Percentiles rank a stretch among this genome's conserved stretches.
Conservation (phyloP, 1,140 invertebrate species). For the Formica exsecta region DNA sequence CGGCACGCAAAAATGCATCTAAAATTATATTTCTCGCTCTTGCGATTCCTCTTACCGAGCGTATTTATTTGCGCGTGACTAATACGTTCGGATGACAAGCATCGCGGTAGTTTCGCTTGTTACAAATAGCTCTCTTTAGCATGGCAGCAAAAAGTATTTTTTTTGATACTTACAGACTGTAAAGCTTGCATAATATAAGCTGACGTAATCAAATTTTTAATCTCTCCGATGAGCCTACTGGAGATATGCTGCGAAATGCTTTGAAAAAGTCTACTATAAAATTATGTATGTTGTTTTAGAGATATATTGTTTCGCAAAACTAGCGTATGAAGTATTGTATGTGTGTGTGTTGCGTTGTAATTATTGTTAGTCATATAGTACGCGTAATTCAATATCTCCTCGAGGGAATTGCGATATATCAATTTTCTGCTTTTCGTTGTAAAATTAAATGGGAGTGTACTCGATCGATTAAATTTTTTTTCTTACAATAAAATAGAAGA, state of each 20-base stretch:
- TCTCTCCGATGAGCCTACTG: background rate
- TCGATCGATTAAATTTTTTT: constrained; percentile 51
- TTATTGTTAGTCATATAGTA: background rate
- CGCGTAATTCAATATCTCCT: constrained; percentile 11
- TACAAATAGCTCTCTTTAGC: constrained; percentile 13
- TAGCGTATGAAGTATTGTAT: background rate
- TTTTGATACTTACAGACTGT: background rate
- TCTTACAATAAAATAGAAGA: constrained; percentile 48
- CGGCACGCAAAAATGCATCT: background rate
- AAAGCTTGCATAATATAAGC: background rate
- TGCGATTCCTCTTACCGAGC: background rate
- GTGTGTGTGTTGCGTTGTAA: background rate
- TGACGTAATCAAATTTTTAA: background rate
- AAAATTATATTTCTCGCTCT: constrained; percentile 4
- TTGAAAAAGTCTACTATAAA: background rate
- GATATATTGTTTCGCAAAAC: background rate
- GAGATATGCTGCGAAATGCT: background rate
- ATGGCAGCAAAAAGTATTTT: background rate
- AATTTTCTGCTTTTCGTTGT: constrained; percentile 25
- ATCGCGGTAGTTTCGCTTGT: background rate
- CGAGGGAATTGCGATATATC: background rate
- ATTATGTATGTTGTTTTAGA: background rate
- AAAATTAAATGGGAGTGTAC: constrained; percentile 16
- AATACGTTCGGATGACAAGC: background rate
- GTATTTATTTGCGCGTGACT: background rate